Base-by-base conservation (phyloP, 64 coral and sea anemone genomes). In the Anthopleura sola region DNA sequence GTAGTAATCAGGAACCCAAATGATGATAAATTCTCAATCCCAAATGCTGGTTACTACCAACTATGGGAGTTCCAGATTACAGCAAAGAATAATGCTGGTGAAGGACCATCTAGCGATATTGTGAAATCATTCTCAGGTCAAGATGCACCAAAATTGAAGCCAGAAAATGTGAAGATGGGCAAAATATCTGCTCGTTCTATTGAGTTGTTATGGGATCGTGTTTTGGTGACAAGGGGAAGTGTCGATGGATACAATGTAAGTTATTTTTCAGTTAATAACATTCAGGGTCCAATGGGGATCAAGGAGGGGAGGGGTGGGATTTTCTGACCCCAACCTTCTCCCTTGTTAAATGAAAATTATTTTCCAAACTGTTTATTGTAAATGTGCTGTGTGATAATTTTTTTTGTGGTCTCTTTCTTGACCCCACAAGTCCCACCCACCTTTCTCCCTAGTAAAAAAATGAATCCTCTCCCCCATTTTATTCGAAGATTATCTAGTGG, bases 171-270 rank as follows among this genome's bases (percentile, higher is more conserved):
- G 0, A 68, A 47, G 23, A 53, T 78, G 9, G 85, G 84, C 18
- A 68, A 55, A 47, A 44, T 88, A 12, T 50, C 38, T 6, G 83
- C 90, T 37, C 94, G 90, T 39, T 86, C 18, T 19, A 86, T 92
- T 5, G 71, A 87, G 32, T 68, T 96, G 34, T 79, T 90, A 9
- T 96, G 94, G 94, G 37, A 90, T 48, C 64, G 85, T 11, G 90
- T 96, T 9, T 6, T 31, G n/a, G 50, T 85, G 29, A 6, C 55
- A 9, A 55, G 66, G 37, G 94, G 94, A 64, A 96, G 90, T 78
- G 85, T 96, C 24, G 94, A 96, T 89, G 94, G 94, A 32, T 96
- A 96, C 49, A 82, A 83, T 86, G 94, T 96, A 83, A 55, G 90
- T 71, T 31, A 24, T 24, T 24, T 62, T 62, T n/a, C 20, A 21